Conservation (phyloP, 2,888 invertebrate species). For the Dyspetes luteomarginatus region DNA sequence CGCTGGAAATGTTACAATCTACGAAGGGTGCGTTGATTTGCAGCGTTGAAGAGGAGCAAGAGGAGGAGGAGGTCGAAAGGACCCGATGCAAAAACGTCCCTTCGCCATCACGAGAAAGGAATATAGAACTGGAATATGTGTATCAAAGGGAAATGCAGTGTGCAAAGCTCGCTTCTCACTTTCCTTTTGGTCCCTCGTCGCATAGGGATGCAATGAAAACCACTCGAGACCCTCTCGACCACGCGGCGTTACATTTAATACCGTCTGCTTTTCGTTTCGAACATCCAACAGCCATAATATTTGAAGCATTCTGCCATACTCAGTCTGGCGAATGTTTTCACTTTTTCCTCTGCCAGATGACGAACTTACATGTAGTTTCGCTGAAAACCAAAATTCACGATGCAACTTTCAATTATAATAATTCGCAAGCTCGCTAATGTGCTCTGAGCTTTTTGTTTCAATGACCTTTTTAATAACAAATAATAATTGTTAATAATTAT, state of each 20-base stretch:
- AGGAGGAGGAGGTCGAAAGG: slow-evolving; percentile 43
- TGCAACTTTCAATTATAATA: background rate
- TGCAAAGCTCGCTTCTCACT: slow-evolving; percentile 45
- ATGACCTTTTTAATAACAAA: no score
- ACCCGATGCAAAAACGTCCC: slow-evolving; percentile 37
- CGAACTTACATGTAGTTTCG: background rate
- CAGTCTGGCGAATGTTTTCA: slow-evolving; percentile 22
- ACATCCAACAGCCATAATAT: slow-evolving; percentile 12
- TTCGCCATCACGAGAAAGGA: slow-evolving; percentile 37
- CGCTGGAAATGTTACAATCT: slow-evolving; percentile 32
- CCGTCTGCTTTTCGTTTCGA: slow-evolving; percentile 59
- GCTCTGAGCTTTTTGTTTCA: no score
- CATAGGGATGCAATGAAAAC: slow-evolving; percentile 72
- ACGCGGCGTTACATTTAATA: slow-evolving; percentile 74
- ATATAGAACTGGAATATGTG: slow-evolving; percentile 40
- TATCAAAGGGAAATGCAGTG: slow-evolving; percentile 56
- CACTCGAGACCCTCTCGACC: slow-evolving; percentile 74
- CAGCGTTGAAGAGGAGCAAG: slow-evolving; percentile 1
- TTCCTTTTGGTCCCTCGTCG: slow-evolving; percentile 42
- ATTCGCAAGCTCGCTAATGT: no score
- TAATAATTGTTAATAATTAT: no score
- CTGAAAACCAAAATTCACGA: background rate
- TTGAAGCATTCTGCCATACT: slow-evolving; percentile 17
- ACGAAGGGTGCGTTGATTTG: slow-evolving; percentile 16
- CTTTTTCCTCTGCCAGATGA: background rate